A percentile compares a stretch with the other conserved stretches of the same genome.
Evolutionary conservation across 2,113 vertebrate species (phyloP).

Genomic region (Lamprotornis superbus): DNA sequence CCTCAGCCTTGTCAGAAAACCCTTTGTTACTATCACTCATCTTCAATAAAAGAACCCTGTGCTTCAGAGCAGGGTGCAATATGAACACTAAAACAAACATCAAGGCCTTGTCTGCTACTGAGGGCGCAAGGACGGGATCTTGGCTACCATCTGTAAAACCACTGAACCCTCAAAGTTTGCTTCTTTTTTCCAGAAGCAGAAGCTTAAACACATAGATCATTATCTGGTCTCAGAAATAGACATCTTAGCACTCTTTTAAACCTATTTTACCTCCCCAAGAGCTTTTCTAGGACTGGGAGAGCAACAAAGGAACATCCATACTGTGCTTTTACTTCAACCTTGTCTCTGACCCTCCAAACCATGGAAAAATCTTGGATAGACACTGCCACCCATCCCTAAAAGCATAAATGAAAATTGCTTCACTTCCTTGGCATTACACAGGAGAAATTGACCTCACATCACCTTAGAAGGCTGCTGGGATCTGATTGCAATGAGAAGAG

Average conservation of each 20-base stretch:
- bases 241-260: not conserved
- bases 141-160: not conserved
- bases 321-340: not conserved
- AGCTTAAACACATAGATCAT: not conserved
- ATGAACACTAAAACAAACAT: not conserved
- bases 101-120: not conserved
- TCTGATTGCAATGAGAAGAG: not conserved
- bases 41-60: not conserved
- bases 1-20: not conserved
- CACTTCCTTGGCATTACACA: not conserved
- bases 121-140: not conserved
- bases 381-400: not conserved
- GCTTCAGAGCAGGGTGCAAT: not conserved
- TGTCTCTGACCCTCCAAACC: not conserved
- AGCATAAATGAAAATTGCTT: not conserved
- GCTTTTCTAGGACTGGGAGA: not conserved
- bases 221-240: not conserved
- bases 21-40: not conserved
- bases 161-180: not conserved
- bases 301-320: not conserved
- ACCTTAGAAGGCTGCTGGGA: not conserved
- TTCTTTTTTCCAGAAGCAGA: not conserved
- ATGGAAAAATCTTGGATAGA: not conserved
- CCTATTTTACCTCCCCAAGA: not conserved
- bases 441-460: rapidly evolving